A percentile compares a stretch with the other conserved stretches of the same genome.
Evolutionary conservation across 2,888 invertebrate species (phyloP).

Genomic region (Drepanosiphum platanoidis): DNA sequence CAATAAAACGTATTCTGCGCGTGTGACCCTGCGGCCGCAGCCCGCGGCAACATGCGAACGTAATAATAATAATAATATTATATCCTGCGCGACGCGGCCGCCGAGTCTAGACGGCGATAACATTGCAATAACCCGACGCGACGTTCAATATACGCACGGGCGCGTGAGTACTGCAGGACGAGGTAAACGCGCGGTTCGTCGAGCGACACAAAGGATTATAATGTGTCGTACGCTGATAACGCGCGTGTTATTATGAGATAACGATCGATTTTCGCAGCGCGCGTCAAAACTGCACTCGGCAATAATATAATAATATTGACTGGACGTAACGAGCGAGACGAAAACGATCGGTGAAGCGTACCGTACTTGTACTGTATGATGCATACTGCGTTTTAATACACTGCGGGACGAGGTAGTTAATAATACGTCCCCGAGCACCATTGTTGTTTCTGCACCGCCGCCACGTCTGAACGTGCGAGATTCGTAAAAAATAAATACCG

Average conservation of each 20-base stretch:
- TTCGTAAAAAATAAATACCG: not conserved
- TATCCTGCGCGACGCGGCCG: not conserved
- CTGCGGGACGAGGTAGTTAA: not conserved
- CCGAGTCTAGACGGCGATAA: not conserved
- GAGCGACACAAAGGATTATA: not conserved
- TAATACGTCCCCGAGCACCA: not conserved
- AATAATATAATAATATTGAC: not conserved
- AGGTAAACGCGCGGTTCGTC: not conserved
- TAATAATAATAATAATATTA: too few relatives aligned
- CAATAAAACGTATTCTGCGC: conserved; percentile 36
- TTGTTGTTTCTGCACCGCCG: not conserved
- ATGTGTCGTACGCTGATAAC: not conserved
- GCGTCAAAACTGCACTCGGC: too few relatives aligned
- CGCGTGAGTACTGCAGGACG: not conserved
- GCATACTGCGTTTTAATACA: not conserved
- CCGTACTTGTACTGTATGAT: not conserved
- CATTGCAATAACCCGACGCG: too few relatives aligned
- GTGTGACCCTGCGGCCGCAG: too few relatives aligned
- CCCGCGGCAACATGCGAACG: too few relatives aligned
- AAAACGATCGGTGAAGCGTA: not conserved
- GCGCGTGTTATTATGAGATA: not conserved
- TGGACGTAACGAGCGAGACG: not conserved
- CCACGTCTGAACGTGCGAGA: not conserved
- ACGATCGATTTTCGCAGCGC: not conserved
- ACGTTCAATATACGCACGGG: too few relatives aligned